Evolutionary conservation across 1,140 invertebrate species (phyloP).

Genomic region (Drosophila jambulina): DNA sequence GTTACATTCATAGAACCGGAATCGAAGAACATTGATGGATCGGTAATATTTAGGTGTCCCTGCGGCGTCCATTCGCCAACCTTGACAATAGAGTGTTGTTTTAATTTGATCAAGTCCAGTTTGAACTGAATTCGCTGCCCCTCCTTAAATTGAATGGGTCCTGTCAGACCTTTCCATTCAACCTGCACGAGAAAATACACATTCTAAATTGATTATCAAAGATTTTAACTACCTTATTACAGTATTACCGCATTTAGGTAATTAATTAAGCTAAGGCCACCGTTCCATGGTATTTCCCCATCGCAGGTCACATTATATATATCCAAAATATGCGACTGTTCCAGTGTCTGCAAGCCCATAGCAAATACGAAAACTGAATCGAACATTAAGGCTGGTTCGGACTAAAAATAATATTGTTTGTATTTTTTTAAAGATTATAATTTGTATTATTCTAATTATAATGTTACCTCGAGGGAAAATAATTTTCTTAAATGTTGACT

Average conservation of each 20-base stretch:
- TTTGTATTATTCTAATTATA: no score
- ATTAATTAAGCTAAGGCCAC: constrained; percentile 94
- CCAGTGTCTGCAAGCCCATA: constrained; percentile 91
- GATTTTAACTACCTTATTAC: not conserved
- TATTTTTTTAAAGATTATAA: not conserved
- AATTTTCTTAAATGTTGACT: constrained; percentile 28
- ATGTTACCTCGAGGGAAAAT: constrained; percentile 51
- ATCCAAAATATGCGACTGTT: constrained; percentile 86
- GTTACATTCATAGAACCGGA: constrained; percentile 94
- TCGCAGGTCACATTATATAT: constrained; percentile 93
- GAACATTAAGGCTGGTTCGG: constrained; percentile 95
- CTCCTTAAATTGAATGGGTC: constrained; percentile 94
- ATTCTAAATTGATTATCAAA: not conserved
- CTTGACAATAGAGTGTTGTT: constrained; percentile 89
- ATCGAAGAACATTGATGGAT: constrained; percentile 93
- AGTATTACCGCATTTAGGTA: constrained; percentile 94
- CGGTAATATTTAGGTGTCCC: constrained; percentile 92
- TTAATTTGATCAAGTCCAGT: constrained; percentile 93
- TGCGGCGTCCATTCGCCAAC: constrained; percentile 93
- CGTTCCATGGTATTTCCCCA: constrained; percentile 92
- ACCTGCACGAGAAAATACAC: constrained; percentile 49
- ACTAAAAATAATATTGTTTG: constrained; percentile 87
- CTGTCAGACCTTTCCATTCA: constrained; percentile 91
- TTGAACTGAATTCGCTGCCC: constrained; percentile 93
- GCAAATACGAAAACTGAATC: constrained; percentile 96